Base-by-base conservation (phyloP, 2,797 vertebrate species). In the Chloroceryle inda region DNA sequence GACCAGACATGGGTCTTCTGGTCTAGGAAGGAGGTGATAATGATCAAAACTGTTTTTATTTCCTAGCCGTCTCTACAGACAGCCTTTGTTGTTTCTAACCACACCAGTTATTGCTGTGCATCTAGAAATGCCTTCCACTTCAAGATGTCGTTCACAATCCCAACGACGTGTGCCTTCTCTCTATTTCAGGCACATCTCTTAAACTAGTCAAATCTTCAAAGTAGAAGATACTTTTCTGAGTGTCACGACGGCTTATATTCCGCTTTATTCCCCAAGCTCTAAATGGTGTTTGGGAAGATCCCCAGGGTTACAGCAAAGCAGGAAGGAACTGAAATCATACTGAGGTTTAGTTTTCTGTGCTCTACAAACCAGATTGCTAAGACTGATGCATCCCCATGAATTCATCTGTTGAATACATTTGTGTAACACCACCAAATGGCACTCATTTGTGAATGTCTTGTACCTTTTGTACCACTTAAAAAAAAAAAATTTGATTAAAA, bases 281-380 rank as follows among this genome's bases (percentile, higher is more conserved):
- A 24, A 85, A 6, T 52, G 80, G 37, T 66, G 26, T 87, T 94
- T 93, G 91, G 89, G 89, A 92, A 73, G 87, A 91, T 94, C 85
- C 42, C 58, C 69, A 10, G 44, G 63, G 79, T 95, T 81, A 69
- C 92, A 84, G 13, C 50, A 81, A 66, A 81, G 74, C 82, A 90
- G 88, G 85, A 89, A 85, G 95, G 92, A 96, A 94, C 85, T 92
- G 95, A 95, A 88, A 89, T 76, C 26, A 73, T 79, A 49, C 55
- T 82, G 88, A 94, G 94, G 93, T 93, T 96, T 95, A 84, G 73
- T 87, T 82, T 94, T 82, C 47, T 92, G 80, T 90, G 83, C 80
- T 87, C 44, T 90, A 38, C 44, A 50, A 88, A 96, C 74, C 11
- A 58, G 33, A 12, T 33, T 69, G 69, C 92, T 93, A 88, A 86